Evolutionary conservation across 2,797 vertebrate species (phyloP).

Genomic region (Phoeniculus purpureus): DNA sequence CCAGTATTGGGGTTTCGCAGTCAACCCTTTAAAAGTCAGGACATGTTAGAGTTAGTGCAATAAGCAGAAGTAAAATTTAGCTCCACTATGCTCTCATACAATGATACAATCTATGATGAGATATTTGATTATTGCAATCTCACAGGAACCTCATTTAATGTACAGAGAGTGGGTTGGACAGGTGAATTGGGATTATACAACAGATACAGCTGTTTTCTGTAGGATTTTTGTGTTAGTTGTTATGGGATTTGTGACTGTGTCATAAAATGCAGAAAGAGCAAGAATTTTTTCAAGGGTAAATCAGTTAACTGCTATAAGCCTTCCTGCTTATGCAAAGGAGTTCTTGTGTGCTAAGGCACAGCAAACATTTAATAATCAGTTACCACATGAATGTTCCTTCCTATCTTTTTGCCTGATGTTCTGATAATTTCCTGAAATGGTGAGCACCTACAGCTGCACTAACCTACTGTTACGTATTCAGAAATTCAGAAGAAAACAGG

Average conservation of each 20-base stretch:
- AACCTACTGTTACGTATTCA: background rate
- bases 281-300: background rate
- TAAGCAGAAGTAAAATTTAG: background rate
- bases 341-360: background rate
- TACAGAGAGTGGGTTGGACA: background rate
- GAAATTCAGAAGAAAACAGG: background rate
- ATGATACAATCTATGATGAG: background rate
- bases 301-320: background rate
- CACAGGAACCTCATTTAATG: background rate
- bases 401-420: background rate
- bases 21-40: background rate
- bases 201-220: background rate
- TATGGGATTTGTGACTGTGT: fast-evolving
- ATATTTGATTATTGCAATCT: background rate
- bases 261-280: background rate
- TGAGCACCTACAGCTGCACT: background rate
- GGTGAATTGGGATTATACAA: background rate
- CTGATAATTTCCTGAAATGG: background rate
- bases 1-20: background rate
- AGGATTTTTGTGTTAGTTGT: background rate
- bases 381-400: background rate
- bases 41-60: background rate
- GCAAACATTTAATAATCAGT: background rate
- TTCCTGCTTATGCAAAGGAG: background rate
- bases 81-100: background rate